phyloP scores from a whole-genome alignment of 1,140 invertebrate species.

The Drosophila sp. region DNA sequence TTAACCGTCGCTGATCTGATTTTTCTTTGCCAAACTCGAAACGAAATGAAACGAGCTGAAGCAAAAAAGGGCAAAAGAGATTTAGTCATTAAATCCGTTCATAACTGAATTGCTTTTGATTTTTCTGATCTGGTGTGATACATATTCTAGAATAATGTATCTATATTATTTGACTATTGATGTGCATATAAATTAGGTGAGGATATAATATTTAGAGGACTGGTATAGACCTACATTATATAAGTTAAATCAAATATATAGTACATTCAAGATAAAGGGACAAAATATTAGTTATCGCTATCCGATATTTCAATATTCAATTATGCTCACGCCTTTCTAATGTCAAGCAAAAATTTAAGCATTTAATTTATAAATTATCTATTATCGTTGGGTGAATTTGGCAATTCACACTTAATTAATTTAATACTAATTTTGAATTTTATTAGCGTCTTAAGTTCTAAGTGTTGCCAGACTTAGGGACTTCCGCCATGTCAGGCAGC shows the following conservation, averaged over 20 bases:
- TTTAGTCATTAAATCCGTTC: constrained; percentile 20
- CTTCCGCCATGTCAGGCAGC: constrained; percentile 13
- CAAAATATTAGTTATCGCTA: too few species aligned
- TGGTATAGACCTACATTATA: too few species aligned
- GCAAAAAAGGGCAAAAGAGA: constrained; percentile 11
- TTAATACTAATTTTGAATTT: not conserved
- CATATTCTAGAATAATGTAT: not conserved
- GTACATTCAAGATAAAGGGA: too few species aligned
- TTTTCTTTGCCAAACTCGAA: constrained; percentile 28
- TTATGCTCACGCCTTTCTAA: too few species aligned
- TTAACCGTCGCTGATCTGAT: constrained; percentile 26
- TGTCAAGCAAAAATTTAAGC: too few species aligned
- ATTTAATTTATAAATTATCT: too few species aligned
- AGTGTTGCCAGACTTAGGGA: not conserved
- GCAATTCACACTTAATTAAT: not conserved
- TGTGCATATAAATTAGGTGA: too few species aligned
- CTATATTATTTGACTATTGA: not conserved
- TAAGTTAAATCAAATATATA: too few species aligned
- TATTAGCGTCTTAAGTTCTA: not conserved
- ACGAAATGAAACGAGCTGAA: constrained; percentile 11
- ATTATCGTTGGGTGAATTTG: too few species aligned
- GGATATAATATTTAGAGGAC: too few species aligned
- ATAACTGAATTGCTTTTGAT: constrained; percentile 25
- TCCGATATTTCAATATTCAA: too few species aligned
- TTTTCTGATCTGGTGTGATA: not conserved